Base-by-base conservation (phyloP, 2,797 vertebrate species). In the Merluccius polli region DNA sequence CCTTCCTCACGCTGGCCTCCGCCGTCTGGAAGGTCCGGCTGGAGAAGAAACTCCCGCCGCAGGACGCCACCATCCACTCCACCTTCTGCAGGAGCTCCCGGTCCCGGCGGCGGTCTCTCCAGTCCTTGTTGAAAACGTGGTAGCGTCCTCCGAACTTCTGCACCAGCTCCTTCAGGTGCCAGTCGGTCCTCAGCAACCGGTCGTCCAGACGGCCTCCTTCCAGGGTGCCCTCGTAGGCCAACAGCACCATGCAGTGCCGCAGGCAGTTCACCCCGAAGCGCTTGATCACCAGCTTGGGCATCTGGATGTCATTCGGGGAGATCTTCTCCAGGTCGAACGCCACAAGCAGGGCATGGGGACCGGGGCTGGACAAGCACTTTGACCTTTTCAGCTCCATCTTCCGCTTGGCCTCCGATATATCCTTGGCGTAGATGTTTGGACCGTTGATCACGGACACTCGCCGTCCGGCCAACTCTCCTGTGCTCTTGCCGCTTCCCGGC, bases 271-370 rank as follows among this genome's bases (percentile, higher is more conserved):
- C 82, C n/a, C 93, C 92, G 72, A 90, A 94, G 71, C 82, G 85
- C 35, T 87, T 71, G 80, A 78, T 91, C 79, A 95, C 81, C 72
- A 90, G 84, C 75, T 85, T 88, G 13, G 84, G 76, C 0, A 91
- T 91, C 48, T 32, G 77, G 12, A 80, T 75, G 27, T 95, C 94
- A 71, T 94, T 90, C 0, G 75, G 81, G 0, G 93, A 94, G 78
- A 93, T 93, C 67, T 85, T 87, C 21, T 93, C 92, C 78, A 94
- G 79, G 80, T 93, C 93, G 38, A 93, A 93, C 1, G 90, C 91
- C 27, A 95, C 77, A 21, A 95, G 90, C 48, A 95, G 86, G 10
- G 88, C 92, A 0, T 95, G 93, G 4, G 94, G 94, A 24, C 95
- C 95, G 0, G 94, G 94, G 69, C 87, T 81, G 0, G 85, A 91